Base-by-base conservation (phyloP, 2,797 vertebrate species). In the Clarias platycephalus region DNA sequence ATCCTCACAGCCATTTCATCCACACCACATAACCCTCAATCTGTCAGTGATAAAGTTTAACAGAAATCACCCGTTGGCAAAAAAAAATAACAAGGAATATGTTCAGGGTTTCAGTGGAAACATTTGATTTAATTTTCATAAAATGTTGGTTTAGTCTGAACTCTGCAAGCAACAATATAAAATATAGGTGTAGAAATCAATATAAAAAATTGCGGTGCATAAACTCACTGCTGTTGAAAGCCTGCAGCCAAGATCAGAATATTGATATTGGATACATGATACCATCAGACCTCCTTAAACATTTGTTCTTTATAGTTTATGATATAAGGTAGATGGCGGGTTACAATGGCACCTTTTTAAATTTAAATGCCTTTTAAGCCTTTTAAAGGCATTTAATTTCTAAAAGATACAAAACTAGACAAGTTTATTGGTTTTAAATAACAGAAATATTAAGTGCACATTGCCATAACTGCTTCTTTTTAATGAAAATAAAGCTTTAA, bases 101-200 rank as follows among this genome's bases (percentile, higher is more conserved):
- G 22, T 15, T 79, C 12, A 44, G 26, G 8, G 8, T 15, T 58
- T 63, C 76, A 78, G 58, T 53, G 75, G 55, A 77, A 77, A 37
- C 31, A 37, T 37, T 79, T 37, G 37, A 44, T 40, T 80, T 80
- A 80, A 80, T 80, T 80, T 40, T 64, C 62, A 20, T 80, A 80
- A 53, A 80, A 18, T 49, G n/a, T 28, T 28, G 62, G 77, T 64
- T 79, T 79, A 63, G 6, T 44, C 34, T 20, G 13, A 26, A n/a
- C 20, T 78, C 57, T 24, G 22, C 31, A 62, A 37, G 75, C 31
- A 78, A 78, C 55, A 62, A 40, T 78, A 62, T 40, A 60, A 78
- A 78, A 78, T 15, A 37, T 78, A 37, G 37, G 57, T n/a, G 37
- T n/a, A 78, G 20, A 40, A n/a, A 37, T 40, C 5, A 37, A 16